Percentiles rank a stretch among this genome's conserved stretches.
Evolutionary conservation across 2,113 vertebrate genomes (phyloP).

Genomic region (Oryzias celebensis): DNA sequence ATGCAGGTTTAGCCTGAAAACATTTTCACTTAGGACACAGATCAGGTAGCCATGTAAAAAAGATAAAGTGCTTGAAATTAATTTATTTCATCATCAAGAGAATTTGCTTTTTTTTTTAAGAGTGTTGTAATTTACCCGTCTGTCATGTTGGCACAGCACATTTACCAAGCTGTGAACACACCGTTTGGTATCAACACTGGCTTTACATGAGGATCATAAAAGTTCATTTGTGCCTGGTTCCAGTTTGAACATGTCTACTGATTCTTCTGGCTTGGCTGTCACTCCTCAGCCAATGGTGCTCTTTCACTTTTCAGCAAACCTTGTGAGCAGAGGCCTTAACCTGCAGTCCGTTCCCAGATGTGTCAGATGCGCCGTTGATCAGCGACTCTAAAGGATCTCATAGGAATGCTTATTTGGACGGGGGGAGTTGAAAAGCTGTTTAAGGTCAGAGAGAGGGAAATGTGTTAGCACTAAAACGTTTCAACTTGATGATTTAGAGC

Average conservation of each 20-base stretch:
- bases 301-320: conserved; percentile 38
- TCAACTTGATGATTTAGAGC: conserved; percentile 62
- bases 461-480: conserved; percentile 65
- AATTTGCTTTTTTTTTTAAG: too few relatives aligned
- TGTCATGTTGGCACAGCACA: not conserved
- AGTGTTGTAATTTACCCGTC: conserved; percentile 5
- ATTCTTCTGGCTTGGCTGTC: conserved; percentile 34
- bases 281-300: conserved; percentile 29
- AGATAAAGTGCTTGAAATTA: too few relatives aligned
- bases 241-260: conserved; percentile 32
- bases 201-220: conserved; percentile 10
- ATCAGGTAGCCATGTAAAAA: too few relatives aligned
- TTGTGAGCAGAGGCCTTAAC: conserved; percentile 54
- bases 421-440: conserved; percentile 55
- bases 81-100: too few relatives aligned
- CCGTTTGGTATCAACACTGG: conserved; percentile 1
- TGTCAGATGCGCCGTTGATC: conserved; percentile 57
- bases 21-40: too few relatives aligned
- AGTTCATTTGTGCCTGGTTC: conserved; percentile 7
- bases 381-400: conserved; percentile 68
- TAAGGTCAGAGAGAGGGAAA: conserved; percentile 60
- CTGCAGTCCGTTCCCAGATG: conserved; percentile 46
- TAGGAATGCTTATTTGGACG: conserved; percentile 67
- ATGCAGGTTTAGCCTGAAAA: too few relatives aligned
- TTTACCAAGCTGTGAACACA: conserved; percentile 9